A percentile compares a stretch with the other conserved stretches of the same genome.
Conservation (phyloP, 2,797 vertebrate species). For the Melanotaenia parkinsoni region DNA sequence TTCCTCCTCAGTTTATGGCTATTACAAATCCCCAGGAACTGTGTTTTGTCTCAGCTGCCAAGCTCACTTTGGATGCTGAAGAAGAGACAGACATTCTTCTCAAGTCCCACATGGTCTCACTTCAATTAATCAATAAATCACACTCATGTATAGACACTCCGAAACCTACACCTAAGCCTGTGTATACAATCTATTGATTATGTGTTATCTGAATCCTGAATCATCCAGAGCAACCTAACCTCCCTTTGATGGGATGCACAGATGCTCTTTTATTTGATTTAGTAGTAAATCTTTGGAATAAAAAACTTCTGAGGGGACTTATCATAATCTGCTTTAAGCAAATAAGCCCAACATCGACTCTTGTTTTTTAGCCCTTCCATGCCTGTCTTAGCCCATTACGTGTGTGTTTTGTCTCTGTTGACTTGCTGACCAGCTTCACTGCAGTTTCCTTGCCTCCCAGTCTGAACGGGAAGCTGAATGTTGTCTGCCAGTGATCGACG, state of each 20-base stretch:
- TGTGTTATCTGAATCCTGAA: slow-evolving; percentile 27
- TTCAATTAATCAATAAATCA: slow-evolving; percentile 54
- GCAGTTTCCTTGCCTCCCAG: slow-evolving; percentile 34
- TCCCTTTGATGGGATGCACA: slow-evolving; percentile 32
- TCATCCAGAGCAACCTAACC: slow-evolving; percentile 31
- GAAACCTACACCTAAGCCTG: slow-evolving; percentile 35
- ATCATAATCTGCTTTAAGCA: slow-evolving; percentile 45
- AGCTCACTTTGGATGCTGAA: slow-evolving; percentile 60
- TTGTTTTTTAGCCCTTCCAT: slow-evolving; percentile 14
- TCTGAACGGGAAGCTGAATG: slow-evolving; percentile 18
- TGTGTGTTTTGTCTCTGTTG: slow-evolving; percentile 26
- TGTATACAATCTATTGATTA: slow-evolving; percentile 15
- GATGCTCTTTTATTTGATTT: slow-evolving; percentile 29
- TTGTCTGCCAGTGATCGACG: slow-evolving; percentile 67
- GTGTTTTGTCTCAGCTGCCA: slow-evolving; percentile 32
- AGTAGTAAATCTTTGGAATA: slow-evolving; percentile 31
- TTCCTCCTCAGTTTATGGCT: slow-evolving; percentile 21
- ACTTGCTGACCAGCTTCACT: slow-evolving; percentile 34
- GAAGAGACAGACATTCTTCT: slow-evolving; percentile 72
- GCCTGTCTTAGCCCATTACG: slow-evolving; percentile 18
- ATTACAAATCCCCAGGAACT: slow-evolving; percentile 36
- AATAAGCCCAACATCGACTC: slow-evolving; percentile 18
- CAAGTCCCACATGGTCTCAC: slow-evolving; percentile 60
- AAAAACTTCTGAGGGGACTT: slow-evolving; percentile 42
- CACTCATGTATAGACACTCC: slow-evolving; percentile 26